Percentiles rank a stretch among this genome's conserved stretches.
Conservation (phyloP, 1,140 invertebrate species). For the Hycleus phaleratus region DNA sequence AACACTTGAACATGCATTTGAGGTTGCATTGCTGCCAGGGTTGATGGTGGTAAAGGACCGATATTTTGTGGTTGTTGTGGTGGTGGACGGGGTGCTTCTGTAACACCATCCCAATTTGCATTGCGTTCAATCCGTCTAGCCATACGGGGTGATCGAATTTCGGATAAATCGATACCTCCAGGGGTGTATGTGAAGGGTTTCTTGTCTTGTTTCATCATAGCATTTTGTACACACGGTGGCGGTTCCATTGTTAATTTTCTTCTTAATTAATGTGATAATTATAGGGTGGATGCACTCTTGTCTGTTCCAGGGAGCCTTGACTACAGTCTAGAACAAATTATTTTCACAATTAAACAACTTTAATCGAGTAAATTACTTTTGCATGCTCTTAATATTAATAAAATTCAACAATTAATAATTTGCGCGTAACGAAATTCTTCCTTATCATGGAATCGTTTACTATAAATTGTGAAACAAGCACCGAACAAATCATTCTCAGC, state of each 20-base stretch:
- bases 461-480: constrained; percentile 4
- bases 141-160: constrained; percentile 85
- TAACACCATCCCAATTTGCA: constrained; percentile 51
- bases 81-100: constrained; percentile 40
- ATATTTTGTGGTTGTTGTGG: constrained; percentile 36
- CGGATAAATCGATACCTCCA: constrained; percentile 81
- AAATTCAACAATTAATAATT: background rate
- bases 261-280: too few species aligned
- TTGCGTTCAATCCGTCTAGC: constrained; percentile 66
- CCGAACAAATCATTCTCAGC: constrained; percentile 10
- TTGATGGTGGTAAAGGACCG: constrained; percentile 43
- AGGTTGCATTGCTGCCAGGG: constrained; percentile 51
- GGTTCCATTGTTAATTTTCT: constrained; percentile 49
- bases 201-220: constrained; percentile 92
- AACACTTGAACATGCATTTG: constrained; percentile 64
- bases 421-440: constrained; percentile 3
- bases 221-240: constrained; percentile 82
- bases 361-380: background rate
- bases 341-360: too few species aligned
- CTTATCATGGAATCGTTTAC: background rate
- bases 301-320: constrained; percentile 25
- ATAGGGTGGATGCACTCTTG: background rate
- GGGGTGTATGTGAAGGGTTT: constrained; percentile 93
- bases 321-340: constrained; percentile 28
- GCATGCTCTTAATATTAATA: constrained; percentile 5